Evolutionary conservation across 2,113 vertebrate genomes (phyloP).

Genomic region (Odontesthes bonariensis): DNA sequence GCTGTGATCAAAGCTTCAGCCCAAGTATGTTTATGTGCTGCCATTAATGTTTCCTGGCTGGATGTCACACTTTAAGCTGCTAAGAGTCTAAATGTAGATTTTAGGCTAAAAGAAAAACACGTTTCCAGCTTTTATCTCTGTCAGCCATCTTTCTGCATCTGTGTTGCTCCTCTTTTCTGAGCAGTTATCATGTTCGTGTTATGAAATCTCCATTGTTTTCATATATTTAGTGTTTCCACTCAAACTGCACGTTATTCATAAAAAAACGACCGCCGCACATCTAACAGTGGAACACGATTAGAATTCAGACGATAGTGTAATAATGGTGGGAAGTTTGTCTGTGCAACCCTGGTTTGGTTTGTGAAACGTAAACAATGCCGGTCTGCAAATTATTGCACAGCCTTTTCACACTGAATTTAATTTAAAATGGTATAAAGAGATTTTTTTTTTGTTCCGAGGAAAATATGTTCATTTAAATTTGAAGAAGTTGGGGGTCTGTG

Average conservation of each 20-base stretch:
- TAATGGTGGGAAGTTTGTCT: too few species aligned
- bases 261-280: neutral
- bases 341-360: too few species aligned
- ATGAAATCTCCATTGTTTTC: neutral
- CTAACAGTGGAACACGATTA: neutral
- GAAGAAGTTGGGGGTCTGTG: too few species aligned
- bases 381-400: too few species aligned
- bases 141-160: neutral
- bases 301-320: too few species aligned
- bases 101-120: neutral
- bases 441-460: too few species aligned
- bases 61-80: neutral
- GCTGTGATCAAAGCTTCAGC: slow-evolving; percentile 42
- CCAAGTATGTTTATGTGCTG: slow-evolving; percentile 24
- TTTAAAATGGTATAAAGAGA: too few species aligned
- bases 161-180: neutral
- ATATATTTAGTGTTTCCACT: neutral
- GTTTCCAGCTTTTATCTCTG: accelerated
- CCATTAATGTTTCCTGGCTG: slow-evolving; percentile 3
- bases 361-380: too few species aligned
- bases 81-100: neutral
- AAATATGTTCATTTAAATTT: too few species aligned
- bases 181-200: neutral
- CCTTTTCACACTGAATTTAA: too few species aligned
- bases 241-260: neutral